phyloP scores from a whole-genome alignment of 64 coral and sea anemone genomes.

The Actinia tenebrosa region DNA sequence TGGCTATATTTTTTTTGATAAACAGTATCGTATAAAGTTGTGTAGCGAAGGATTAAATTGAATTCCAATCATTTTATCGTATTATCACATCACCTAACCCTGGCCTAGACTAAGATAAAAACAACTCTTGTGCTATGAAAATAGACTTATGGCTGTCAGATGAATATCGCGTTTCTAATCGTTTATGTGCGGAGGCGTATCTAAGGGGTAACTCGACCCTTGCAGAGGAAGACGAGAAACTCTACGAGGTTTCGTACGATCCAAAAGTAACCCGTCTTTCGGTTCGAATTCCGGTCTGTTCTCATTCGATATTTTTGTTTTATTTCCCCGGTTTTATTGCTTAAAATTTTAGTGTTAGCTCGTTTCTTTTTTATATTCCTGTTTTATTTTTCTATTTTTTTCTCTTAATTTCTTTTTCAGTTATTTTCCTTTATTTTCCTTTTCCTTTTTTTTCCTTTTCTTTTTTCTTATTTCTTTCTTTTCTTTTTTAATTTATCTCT shows the following conservation, averaged over 20 bases:
- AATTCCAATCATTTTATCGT: slow-evolving; percentile 8
- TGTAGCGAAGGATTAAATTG: neutral
- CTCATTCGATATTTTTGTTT: neutral
- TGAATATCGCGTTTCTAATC: neutral
- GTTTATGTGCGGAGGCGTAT: neutral
- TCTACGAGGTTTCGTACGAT: neutral
- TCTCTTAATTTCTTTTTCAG: no score
- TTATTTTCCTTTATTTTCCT: no score
- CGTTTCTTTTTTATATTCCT: neutral
- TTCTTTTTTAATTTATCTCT: neutral
- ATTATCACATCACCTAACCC: neutral
- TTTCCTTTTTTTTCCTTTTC: no score
- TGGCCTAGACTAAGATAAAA: neutral
- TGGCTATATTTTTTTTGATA: neutral
- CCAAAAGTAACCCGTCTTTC: no score
- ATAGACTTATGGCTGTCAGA: neutral
- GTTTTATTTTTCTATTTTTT: no score
- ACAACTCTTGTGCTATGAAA: neutral
- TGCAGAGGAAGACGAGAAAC: neutral
- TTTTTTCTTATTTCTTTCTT: neutral
- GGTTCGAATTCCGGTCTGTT: neutral
- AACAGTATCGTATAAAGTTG: neutral
- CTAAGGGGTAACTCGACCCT: no score
- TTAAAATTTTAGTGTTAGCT: neutral
- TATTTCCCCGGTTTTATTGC: neutral